Conservation (phyloP, 2,113 vertebrate genomes). For the Suncus etruscus region DNA sequence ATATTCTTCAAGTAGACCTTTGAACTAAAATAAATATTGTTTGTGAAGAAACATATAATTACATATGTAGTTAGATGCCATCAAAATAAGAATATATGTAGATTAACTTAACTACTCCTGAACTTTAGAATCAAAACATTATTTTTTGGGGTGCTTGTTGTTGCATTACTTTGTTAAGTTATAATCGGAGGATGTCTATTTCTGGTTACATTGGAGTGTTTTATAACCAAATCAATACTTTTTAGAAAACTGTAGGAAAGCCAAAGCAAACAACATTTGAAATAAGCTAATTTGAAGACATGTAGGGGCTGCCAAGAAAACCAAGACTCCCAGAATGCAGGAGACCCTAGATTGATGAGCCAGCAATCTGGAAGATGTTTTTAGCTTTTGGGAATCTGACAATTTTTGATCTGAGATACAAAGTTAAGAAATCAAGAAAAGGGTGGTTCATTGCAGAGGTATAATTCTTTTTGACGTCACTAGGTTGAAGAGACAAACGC, state of each 20-base stretch:
- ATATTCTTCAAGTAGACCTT: slow-evolving; percentile 51
- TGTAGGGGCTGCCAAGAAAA: neutral
- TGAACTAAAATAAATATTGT: slow-evolving; percentile 50
- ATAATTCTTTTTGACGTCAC: neutral
- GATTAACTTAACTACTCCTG: slow-evolving; percentile 34
- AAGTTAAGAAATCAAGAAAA: slow-evolving; percentile 13
- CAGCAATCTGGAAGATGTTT: neutral
- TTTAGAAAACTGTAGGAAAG: slow-evolving; percentile 26
- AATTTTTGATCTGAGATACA: neutral
- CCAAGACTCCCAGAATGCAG: neutral
- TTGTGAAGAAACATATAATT: neutral
- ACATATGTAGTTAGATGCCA: neutral
- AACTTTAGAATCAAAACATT: slow-evolving; percentile 41
- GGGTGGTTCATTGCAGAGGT: neutral
- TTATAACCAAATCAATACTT: neutral
- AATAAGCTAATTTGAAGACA: neutral
- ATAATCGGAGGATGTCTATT: neutral
- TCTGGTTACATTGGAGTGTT: neutral
- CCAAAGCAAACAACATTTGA: slow-evolving; percentile 6
- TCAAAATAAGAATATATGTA: neutral
- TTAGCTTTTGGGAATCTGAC: neutral
- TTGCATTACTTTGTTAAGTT: neutral
- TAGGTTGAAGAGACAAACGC: neutral
- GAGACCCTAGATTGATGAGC: neutral
- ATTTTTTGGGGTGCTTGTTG: neutral